Evolutionary conservation across 2,888 invertebrate species (phyloP), one percentile per base, ranked within the genome.

Genomic region (Stenodema calcarata): DNA sequence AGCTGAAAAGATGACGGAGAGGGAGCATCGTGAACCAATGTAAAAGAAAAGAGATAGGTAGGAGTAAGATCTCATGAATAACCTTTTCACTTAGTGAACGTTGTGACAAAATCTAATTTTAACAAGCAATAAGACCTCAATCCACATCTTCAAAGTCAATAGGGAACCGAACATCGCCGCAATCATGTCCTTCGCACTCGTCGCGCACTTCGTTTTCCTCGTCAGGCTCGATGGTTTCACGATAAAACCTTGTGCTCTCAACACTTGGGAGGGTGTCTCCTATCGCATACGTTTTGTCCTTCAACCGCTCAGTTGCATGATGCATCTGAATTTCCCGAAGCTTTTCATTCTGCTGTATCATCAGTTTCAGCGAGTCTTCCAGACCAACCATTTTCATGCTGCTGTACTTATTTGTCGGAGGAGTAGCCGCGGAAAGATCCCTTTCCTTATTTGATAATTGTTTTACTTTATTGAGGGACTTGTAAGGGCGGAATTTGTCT

Each of bases 381-480:
- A 94, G 90, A 78, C 91, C 91, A 83, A 94, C 90, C 16, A 92
- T 88, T 91, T 93, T 93, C 1, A 91, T 92, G 47, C 93, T 92
- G 82, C 93, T 93, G 89, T 93, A 92, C 62, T 93, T 89, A 62
- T 92, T 92, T 0, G 92, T 92, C 0, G 94, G 94, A 54, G 94
- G 94, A 9, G 94, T 94, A 7, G 94, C 94, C 16, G 94, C 93
- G 0, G 94, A 94, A 6, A 93, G 92, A 90, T 94, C 94, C 93
- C 94, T 94, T 83, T 91, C 91, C 27, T 93, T 93, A 89, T 93
- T 92, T 87, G 93, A 0, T 92, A 91, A 87, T 90, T 92, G 35
- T 27, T 28, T 84, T 1, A 41, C 7, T 1, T 27, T 73, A 42
- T 89, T 88, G 42, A 89, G 69, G 23, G 94, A 94, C 91, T 92